Percentiles rank a stretch among this genome's conserved stretches.
Evolutionary conservation across 2,888 invertebrate species (phyloP).

Genomic region (Patella caerulea): DNA sequence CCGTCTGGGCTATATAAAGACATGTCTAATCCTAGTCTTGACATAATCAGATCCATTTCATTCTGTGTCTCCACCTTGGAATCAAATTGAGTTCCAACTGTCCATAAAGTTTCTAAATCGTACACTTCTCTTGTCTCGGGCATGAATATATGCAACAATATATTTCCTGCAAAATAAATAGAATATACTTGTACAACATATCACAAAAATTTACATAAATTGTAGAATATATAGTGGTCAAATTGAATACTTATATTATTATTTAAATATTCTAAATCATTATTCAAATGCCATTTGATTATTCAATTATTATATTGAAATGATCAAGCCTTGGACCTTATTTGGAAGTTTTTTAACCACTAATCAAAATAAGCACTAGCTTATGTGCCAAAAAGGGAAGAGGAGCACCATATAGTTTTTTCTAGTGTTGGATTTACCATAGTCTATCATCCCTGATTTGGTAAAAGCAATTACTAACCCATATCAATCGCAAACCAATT

Average conservation of each 20-base stretch:
- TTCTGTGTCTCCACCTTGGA: conserved; percentile 59
- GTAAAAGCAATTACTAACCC: conserved; percentile 75
- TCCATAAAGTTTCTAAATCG: conserved; percentile 93
- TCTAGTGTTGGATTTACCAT: too few relatives aligned
- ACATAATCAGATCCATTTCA: too few relatives aligned
- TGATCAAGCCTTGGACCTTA: not conserved
- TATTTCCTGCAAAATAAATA: conserved; percentile 80
- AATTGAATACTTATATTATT: not conserved
- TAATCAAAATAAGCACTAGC: too few relatives aligned
- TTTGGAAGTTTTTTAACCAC: too few relatives aligned
- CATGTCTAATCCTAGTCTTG: too few relatives aligned
- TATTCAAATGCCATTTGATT: too few relatives aligned
- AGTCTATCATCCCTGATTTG: too few relatives aligned
- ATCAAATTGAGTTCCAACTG: conserved; percentile 87
- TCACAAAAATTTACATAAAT: not conserved
- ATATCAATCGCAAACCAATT: conserved; percentile 91
- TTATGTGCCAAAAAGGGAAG: too few relatives aligned
- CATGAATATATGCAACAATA: conserved; percentile 90
- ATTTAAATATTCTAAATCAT: not conserved
- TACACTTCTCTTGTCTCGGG: conserved; percentile 80
- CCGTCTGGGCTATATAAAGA: too few relatives aligned
- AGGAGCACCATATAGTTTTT: too few relatives aligned
- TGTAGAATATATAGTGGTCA: not conserved
- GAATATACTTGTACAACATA: not conserved
- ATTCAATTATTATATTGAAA: not conserved